These are phyloP conservation scores for Miichthys miiuy DNA, from an alignment of 2,797 vertebrate genomes.

Conservation along the genomic window DNA sequence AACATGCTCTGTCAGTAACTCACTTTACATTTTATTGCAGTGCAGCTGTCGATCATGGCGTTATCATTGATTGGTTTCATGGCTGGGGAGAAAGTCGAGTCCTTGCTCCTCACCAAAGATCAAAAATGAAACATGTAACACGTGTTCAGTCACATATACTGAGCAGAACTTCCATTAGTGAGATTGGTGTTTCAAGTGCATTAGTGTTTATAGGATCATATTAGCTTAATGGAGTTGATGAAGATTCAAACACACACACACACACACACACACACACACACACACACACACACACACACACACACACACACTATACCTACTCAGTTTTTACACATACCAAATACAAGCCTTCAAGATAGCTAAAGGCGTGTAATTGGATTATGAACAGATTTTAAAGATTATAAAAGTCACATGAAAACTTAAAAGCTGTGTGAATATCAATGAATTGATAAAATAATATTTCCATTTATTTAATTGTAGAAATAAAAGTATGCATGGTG, in stretches of 20 bases:
- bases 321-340: not conserved
- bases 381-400: conserved; percentile 39
- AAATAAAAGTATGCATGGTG: not conserved
- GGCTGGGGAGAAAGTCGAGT: not conserved
- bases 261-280: conserved; percentile 2
- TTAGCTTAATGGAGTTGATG: conserved; percentile 37
- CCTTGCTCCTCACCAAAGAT: conserved; percentile 19
- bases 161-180: conserved; percentile 38
- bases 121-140: conserved; percentile 28
- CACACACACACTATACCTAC: not conserved
- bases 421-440: conserved; percentile 12
- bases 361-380: conserved; percentile 27
- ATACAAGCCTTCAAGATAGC: not conserved
- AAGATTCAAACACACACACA: not conserved
- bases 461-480: not conserved
- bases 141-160: conserved; percentile 10
- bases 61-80: conserved; percentile 42
- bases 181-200: conserved; percentile 27
- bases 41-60: conserved; percentile 28
- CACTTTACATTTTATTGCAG: conserved; percentile 24
- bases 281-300: conserved; percentile 11
- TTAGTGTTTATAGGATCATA: conserved; percentile 37
- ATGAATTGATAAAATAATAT: not conserved
- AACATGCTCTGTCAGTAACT: conserved; percentile 13
- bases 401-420: conserved; percentile 26